These are phyloP conservation scores for Doryteuthis pealeii DNA, from an alignment of 1,140 invertebrate species.

Conservation along the genomic window DNA sequence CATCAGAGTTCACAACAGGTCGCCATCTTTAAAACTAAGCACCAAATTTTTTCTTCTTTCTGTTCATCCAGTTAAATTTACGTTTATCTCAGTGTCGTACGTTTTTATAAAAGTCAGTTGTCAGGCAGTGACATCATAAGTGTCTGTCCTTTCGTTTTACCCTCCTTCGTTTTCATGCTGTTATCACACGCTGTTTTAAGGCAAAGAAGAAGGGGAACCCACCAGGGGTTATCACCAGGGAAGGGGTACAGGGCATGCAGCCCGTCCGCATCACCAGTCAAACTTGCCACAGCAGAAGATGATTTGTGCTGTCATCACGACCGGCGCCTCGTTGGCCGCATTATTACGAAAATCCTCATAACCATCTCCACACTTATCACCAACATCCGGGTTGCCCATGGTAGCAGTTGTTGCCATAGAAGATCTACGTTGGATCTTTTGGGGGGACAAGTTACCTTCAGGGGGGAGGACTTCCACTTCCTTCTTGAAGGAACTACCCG, in stretches of 20 bases:
- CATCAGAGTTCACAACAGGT: neutral
- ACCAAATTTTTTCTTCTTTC: neutral
- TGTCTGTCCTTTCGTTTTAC: no score
- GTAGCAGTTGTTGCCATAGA: constrained; percentile 59
- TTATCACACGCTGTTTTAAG: no score
- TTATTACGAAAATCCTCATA: constrained; percentile 80
- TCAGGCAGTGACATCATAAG: no score
- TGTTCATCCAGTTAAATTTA: no score
- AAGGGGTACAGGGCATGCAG: no score
- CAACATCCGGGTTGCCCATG: constrained; percentile 60
- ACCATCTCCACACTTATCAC: constrained; percentile 94
- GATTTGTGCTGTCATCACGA: constrained; percentile 93
- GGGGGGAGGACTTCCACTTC: constrained; percentile 14
- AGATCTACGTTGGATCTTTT: constrained; percentile 49
- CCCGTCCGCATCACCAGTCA: neutral
- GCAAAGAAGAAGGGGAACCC: no score
- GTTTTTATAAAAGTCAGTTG: no score
- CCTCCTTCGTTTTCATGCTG: no score
- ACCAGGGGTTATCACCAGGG: no score
- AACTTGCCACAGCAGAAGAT: constrained; percentile 87
- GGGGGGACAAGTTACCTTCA: constrained; percentile 30
- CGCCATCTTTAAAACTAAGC: neutral
- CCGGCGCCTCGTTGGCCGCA: constrained; percentile 75
- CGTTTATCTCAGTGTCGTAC: no score
- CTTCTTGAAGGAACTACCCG: neutral